Conservation (phyloP, 2,797 vertebrate species). For the Enteromius afrohamiltoni region DNA sequence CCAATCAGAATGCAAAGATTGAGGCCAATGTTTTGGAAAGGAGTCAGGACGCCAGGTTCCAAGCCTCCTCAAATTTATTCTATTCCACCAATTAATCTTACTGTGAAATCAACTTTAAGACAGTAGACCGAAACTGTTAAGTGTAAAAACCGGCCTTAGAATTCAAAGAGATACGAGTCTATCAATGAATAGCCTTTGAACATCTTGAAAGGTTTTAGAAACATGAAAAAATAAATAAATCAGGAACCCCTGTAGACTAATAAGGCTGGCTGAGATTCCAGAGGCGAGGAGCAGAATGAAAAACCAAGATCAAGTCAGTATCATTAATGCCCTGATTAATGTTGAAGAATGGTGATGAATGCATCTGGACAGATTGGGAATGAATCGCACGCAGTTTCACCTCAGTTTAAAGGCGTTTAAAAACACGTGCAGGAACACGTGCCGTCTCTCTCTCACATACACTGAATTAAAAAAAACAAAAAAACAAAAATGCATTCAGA, state of each 20-base stretch:
- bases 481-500: neutral
- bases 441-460: neutral
- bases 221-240: constrained; percentile 55
- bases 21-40: constrained; percentile 4
- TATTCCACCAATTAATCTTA: constrained; percentile 38
- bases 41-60: neutral
- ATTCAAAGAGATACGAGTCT: constrained; percentile 42
- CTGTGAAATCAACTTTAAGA: constrained; percentile 49
- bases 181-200: constrained; percentile 36
- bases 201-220: constrained; percentile 55
- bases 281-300: constrained; percentile 12
- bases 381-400: constrained; percentile 22
- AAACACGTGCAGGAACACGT: neutral
- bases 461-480: neutral
- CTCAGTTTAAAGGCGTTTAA: neutral
- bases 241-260: constrained; percentile 51
- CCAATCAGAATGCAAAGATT: neutral
- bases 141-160: constrained; percentile 27
- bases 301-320: constrained; percentile 27
- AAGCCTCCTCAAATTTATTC: neutral
- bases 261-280: constrained; percentile 48
- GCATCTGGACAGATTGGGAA: constrained; percentile 35
- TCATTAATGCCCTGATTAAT: constrained; percentile 49
- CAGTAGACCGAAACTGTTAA: constrained; percentile 49
- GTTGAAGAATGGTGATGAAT: constrained; percentile 54